Base-by-base conservation (phyloP, 2,113 vertebrate genomes). In the Poeciliopsis retropinna region DNA sequence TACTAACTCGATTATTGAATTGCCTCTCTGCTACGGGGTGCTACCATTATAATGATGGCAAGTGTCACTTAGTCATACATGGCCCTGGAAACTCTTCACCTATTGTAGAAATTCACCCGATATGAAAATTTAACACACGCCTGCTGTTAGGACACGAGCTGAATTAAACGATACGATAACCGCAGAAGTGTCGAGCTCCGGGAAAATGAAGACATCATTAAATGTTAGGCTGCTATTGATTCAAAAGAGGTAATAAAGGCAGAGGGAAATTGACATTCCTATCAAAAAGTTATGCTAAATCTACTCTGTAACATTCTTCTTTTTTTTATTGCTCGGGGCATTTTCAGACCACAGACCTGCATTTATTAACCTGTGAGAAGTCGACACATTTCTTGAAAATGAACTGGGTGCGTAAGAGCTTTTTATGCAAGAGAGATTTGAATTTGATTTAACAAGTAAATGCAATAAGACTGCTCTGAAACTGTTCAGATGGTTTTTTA, bases 121-220 rank as follows among this genome's bases (percentile, higher is more conserved):
- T n/a, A 89, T 90, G 31, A 86, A 69, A 84, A 30, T 75, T 68
- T 67, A 78, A 75, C 78, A 72, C 74, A 9, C n/a, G 10, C 17
- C 69, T 44, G 81, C 79, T 70, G 81, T 72, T 70, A 66, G 65
- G 81, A 85, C 76, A 68, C 29, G 44, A 60, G 68, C 41, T 54
- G 83, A 83, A 82, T 83, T 82, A 73, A 75, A 32, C 28, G 0
- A 11, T 67, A 51, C 3, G 2, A 31, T 22, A 70, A 64, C 63
- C 0, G 27, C 74, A 60, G 54, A 80, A 73, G 75, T 69, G 78
- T 84, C 25, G 10, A 9, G 75, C 91, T 87, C 69, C 73, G 72
- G 87, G 87, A 69, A 80, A 74, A 68, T 69, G 82, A 83, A 63
- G 72, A 60, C 54, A 34, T 77, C 82, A 79, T 91, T 88, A 91